Percentiles rank a stretch among this genome's conserved stretches.
These are phyloP conservation scores for Halcyon leucocephala DNA, from an alignment of 2,797 vertebrate genomes.

Conservation along the genomic window DNA sequence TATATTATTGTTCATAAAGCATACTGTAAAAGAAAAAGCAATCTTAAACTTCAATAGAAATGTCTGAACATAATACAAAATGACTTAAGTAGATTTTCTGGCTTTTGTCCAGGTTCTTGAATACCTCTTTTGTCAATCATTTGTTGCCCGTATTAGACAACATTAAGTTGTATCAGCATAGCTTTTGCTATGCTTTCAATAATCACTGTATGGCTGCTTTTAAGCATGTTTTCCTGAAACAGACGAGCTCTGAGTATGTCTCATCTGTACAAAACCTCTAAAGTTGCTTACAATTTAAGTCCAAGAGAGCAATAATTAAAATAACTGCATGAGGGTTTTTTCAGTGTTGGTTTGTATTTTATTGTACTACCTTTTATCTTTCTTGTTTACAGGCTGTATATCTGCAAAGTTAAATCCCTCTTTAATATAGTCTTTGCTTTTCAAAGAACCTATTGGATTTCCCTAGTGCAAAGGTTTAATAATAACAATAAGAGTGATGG, in stretches of 20 bases:
- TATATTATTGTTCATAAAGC: not conserved
- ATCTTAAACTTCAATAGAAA: not conserved
- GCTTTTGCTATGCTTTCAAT: not conserved
- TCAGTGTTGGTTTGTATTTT: not conserved
- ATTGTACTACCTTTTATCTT: not conserved
- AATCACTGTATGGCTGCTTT: not conserved
- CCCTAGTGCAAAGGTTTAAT: not conserved
- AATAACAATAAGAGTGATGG: not conserved
- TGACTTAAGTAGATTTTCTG: not conserved
- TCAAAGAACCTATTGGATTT: constrained; percentile 11
- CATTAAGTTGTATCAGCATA: not conserved
- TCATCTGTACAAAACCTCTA: not conserved
- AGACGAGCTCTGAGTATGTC: not conserved
- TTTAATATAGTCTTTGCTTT: constrained; percentile 30
- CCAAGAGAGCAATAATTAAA: not conserved
- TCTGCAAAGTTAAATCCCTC: constrained; percentile 18
- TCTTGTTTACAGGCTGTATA: constrained; percentile 12
- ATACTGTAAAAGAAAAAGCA: not conserved
- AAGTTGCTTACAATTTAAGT: not conserved
- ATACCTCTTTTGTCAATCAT: not conserved
- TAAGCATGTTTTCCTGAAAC: not conserved
- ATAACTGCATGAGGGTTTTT: not conserved
- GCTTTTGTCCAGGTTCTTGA: not conserved
- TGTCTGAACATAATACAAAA: not conserved
- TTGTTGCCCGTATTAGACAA: not conserved